Conservation (phyloP, 2,797 vertebrate species). For the Holocentrus rufus region DNA sequence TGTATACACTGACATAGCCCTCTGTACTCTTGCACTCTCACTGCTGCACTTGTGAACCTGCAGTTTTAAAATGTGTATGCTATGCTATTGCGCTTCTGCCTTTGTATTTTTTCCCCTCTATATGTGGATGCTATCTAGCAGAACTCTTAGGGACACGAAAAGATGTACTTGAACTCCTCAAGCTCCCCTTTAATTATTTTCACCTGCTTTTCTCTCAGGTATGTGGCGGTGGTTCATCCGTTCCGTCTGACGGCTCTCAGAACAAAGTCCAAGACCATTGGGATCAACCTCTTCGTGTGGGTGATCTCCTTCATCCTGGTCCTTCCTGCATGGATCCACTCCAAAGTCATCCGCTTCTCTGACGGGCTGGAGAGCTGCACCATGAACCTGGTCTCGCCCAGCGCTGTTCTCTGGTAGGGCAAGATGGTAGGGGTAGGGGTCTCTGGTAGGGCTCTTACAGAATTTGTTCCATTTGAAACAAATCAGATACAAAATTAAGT, state of each 20-base stretch:
- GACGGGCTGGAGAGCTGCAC: slow-evolving; percentile 77
- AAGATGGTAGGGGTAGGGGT: too few species aligned
- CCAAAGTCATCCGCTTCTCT: slow-evolving; percentile 79
- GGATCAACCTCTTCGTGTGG: slow-evolving; percentile 76
- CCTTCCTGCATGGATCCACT: slow-evolving; percentile 72
- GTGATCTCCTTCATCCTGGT: slow-evolving; percentile 70
- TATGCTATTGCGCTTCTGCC: too few species aligned
- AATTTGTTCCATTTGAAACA: not conserved
- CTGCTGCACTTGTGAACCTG: too few species aligned
- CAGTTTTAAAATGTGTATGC: too few species aligned
- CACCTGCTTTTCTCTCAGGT: slow-evolving; percentile 49
- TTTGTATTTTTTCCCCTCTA: too few species aligned
- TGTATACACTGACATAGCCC: too few species aligned
- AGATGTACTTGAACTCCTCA: too few species aligned
- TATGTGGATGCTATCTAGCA: too few species aligned
- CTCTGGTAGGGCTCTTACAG: slow-evolving; percentile 64
- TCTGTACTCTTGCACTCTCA: too few species aligned
- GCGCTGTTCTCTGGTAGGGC: slow-evolving; percentile 73
- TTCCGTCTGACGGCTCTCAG: slow-evolving; percentile 73
- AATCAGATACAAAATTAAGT: too few species aligned
- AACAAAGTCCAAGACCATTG: slow-evolving; percentile 72
- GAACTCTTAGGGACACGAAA: too few species aligned
- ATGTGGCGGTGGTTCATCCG: slow-evolving; percentile 76
- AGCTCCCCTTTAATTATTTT: not conserved
- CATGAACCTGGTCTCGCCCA: slow-evolving; percentile 76